Conservation (phyloP, 2,797 vertebrate species). For the Sebastolobus alascanus region DNA sequence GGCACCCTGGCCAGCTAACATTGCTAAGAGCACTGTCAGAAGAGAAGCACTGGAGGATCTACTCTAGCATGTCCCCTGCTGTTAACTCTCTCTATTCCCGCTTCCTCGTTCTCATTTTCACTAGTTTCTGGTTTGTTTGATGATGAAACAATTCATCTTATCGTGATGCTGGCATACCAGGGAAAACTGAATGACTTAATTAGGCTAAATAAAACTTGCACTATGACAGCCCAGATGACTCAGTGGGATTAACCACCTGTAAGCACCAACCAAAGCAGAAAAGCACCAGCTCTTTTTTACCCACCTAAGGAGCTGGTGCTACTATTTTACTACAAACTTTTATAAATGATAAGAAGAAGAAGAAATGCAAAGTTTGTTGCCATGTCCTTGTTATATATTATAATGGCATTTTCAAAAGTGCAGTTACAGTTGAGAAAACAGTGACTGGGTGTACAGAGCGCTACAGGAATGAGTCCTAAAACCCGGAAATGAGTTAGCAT, state of each 20-base stretch:
- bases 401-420: background rate
- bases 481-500: no score
- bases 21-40: background rate
- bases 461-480: no score
- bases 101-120: slow-evolving; percentile 1
- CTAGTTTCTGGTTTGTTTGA: background rate
- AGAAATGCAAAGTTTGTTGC: background rate
- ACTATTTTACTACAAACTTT: background rate
- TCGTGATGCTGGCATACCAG: background rate
- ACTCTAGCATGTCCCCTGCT: background rate
- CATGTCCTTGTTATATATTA: background rate
- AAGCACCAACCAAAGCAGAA: background rate
- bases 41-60: background rate
- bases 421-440: background rate
- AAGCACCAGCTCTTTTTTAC: background rate
- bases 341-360: background rate
- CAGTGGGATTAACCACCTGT: no score
- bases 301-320: background rate
- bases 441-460: no score
- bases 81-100: background rate
- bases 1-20: background rate
- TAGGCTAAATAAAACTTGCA: background rate
- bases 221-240: background rate
- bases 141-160: background rate
- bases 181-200: background rate